Conservation (phyloP, 2,797 vertebrate genomes). For the Brachyrhaphis roseni region DNA sequence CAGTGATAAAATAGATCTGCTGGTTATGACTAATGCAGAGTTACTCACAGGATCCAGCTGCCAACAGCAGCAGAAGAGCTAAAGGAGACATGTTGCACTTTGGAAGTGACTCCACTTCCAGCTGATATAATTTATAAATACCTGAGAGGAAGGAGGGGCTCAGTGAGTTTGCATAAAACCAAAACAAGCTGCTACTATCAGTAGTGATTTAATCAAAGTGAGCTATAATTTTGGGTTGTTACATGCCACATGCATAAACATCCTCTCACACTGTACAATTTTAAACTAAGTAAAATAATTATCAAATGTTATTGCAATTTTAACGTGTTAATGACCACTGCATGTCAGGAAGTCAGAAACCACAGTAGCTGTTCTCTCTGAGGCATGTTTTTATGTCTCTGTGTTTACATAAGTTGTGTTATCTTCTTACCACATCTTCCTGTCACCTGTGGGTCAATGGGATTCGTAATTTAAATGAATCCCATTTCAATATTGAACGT, state of each 20-base stretch:
- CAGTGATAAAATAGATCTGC: background rate
- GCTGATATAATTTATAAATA: background rate
- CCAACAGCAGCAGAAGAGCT: background rate
- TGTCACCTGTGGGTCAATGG: background rate
- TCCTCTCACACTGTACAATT: background rate
- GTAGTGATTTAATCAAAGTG: background rate
- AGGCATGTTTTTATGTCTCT: background rate
- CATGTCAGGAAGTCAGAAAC: background rate
- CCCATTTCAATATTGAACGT: no score
- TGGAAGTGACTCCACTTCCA: background rate
- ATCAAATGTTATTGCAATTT: background rate
- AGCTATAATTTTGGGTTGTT: no score
- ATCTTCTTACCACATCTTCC: background rate
- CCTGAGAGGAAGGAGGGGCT: background rate
- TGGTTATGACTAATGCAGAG: background rate
- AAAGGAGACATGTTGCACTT: background rate
- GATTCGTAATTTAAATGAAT: background rate
- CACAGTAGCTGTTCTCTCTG: background rate
- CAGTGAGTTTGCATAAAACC: conserved; percentile 1
- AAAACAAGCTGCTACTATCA: background rate
- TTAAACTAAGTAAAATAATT: background rate
- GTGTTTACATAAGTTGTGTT: background rate
- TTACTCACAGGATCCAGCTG: conserved; percentile 1
- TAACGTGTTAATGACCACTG: background rate
- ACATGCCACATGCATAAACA: background rate